Base-by-base conservation (phyloP, 2,888 invertebrate genomes). In the Lithophane socia region DNA sequence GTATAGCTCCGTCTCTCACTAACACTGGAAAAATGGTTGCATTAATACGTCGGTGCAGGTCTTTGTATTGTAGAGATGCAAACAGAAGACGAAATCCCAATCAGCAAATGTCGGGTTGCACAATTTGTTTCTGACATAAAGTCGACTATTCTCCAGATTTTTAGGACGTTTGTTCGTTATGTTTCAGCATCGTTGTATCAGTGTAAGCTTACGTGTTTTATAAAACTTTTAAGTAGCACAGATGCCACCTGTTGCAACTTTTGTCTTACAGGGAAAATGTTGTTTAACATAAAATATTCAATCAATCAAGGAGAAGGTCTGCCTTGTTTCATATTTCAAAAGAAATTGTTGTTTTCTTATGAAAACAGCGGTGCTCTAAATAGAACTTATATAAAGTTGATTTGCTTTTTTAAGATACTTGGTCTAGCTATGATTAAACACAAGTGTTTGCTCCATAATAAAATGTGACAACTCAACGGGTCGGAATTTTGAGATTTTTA, bases 221-320 rank as follows among this genome's bases (percentile, higher is more conserved):
- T 12, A 24, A 7, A 73, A 66, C 52, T 65, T 60, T 66, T 66
- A 64, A 77, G 49, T 77, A 61, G 42, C 37, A 37, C 5, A 24
- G 44, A 37, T 49, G 37, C n/a, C 56, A 77, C 64, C 49, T 58
- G 64, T 70, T 78, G n/a, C 7, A 13, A 69, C n/a, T 54, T 56
- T 12, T 12, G 52, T 21, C 9, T n/a, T 64, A 24, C n/a, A 37
- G 58, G 49, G 21, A n/a, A 42, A 75, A 52, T 37, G n/a, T 75
- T 54, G n/a, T 47, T 2, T 0, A 21, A 47, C 37, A 21, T 47
- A 37, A 54, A 69, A 64, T 63, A 49, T 79, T 68, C 18, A 77
- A 69, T 56, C 21, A 49, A 77, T 56, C 54, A 49, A 29, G 18
- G 4, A 4, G 37, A 63, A 47, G 47, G 12, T 64, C 10, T 29